Percentiles rank a stretch among this genome's conserved stretches.
These are phyloP conservation scores for Myiopsitta monachus DNA, from an alignment of 2,113 vertebrate genomes.

Conservation along the genomic window DNA sequence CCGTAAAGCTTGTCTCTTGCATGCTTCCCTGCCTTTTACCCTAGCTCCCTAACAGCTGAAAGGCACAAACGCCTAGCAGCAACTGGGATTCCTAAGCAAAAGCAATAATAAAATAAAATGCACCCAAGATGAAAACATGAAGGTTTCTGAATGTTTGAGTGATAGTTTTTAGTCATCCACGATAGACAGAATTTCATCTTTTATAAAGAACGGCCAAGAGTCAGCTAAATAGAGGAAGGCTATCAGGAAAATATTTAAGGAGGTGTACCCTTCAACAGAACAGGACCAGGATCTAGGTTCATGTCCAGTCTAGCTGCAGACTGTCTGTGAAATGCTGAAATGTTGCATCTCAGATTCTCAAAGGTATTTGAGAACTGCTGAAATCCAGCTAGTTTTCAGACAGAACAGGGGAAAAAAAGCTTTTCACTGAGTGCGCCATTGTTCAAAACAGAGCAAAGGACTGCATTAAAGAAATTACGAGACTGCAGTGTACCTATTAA, in stretches of 20 bases:
- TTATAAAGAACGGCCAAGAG: conserved; percentile 19
- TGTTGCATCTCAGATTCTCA: not conserved
- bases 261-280: not conserved
- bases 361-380: not conserved
- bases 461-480: not conserved
- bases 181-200: conserved; percentile 4
- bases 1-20: conserved; percentile 38
- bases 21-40: conserved; percentile 21
- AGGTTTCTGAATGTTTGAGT: conserved; percentile 54
- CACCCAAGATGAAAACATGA: conserved; percentile 13
- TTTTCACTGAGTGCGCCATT: not conserved
- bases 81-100: conserved; percentile 66
- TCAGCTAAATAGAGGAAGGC: conserved; percentile 13
- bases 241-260: conserved; percentile 38
- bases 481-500: not conserved
- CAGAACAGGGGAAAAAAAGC: not conserved
- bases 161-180: conserved; percentile 18
- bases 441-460: not conserved
- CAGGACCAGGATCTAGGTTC: not conserved
- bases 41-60: conserved; percentile 66
- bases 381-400: not conserved
- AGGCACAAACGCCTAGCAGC: conserved; percentile 63
- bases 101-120: conserved; percentile 28
- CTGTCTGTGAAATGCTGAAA: not conserved
- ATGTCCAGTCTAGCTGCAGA: not conserved